A percentile compares a stretch with the other conserved stretches of the same genome.
phyloP scores from a whole-genome alignment of 2,797 vertebrate species.

The Pampus argenteus region DNA sequence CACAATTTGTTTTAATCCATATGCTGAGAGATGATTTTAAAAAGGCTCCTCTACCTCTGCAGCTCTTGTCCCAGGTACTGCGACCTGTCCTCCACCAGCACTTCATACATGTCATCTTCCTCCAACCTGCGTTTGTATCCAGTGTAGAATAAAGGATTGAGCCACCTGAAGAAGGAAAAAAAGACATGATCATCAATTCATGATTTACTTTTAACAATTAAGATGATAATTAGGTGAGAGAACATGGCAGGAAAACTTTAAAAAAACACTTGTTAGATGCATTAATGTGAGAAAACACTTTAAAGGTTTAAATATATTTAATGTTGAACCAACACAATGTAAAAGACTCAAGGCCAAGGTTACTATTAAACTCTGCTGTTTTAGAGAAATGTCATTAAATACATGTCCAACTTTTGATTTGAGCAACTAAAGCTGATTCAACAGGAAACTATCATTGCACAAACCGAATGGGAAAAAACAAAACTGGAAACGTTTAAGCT shows the following conservation, averaged over 20 bases:
- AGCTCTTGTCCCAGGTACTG: slow-evolving; percentile 74
- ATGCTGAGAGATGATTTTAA: not conserved
- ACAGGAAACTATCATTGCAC: not conserved
- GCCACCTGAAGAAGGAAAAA: slow-evolving; percentile 83
- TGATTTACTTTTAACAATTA: not conserved
- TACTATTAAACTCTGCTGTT: too few relatives aligned
- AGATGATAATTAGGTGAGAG: not conserved
- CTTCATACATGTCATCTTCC: slow-evolving; percentile 92
- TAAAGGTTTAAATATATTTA: too few relatives aligned
- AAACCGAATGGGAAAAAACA: not conserved
- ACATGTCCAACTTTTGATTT: not conserved
- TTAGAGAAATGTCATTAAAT: not conserved
- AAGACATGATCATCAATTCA: not conserved
- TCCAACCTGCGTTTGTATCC: slow-evolving; percentile 89
- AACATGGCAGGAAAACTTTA: not conserved
- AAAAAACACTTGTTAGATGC: not conserved
- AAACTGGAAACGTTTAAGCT: not conserved
- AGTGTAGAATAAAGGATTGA: slow-evolving; percentile 89
- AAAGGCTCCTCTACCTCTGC: slow-evolving; percentile 80
- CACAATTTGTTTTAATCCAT: too few relatives aligned
- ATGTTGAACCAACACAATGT: not conserved
- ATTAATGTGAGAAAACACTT: not conserved
- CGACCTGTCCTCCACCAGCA: slow-evolving; percentile 79
- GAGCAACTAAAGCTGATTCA: not conserved
- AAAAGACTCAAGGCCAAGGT: not conserved